Evolutionary conservation across 1,140 invertebrate genomes (phyloP).

Genomic region (Megalopta genalis): DNA sequence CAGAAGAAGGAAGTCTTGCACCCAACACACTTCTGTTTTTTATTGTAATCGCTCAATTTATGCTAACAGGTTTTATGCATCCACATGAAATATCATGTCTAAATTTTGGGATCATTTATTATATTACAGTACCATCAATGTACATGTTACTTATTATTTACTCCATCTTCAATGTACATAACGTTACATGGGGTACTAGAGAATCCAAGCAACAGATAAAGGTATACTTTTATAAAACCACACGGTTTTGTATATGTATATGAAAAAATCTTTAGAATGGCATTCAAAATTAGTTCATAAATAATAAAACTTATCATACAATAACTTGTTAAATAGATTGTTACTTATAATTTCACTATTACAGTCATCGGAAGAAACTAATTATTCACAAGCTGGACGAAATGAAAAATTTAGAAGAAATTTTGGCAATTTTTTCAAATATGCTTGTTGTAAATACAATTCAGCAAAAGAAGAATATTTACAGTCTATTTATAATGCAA

Average conservation of each 20-base stretch:
- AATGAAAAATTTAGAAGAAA: neutral
- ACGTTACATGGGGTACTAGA: conserved; percentile 94
- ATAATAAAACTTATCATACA: neutral
- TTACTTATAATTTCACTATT: neutral
- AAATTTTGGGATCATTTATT: conserved; percentile 90
- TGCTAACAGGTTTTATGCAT: conserved; percentile 88
- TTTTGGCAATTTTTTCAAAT: conserved; percentile 83
- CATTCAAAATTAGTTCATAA: neutral
- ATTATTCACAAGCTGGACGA: neutral
- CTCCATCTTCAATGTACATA: conserved; percentile 94
- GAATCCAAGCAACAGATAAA: conserved; percentile 80
- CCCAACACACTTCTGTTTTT: conserved; percentile 90
- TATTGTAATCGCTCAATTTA: conserved; percentile 82
- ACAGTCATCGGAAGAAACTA: neutral
- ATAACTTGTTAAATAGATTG: neutral
- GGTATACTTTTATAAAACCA: conserved; percentile 34
- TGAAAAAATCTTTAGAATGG: no score
- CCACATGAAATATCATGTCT: conserved; percentile 91
- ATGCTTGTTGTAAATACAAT: conserved; percentile 83
- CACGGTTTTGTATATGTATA: neutral
- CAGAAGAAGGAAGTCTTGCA: conserved; percentile 88
- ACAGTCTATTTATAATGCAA: conserved; percentile 80
- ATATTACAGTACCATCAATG: conserved; percentile 95
- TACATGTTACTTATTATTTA: conserved; percentile 95
- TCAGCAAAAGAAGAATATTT: conserved; percentile 80